Evolutionary conservation across 2,797 vertebrate genomes (phyloP).

Genomic region (Dryobates pubescens): DNA sequence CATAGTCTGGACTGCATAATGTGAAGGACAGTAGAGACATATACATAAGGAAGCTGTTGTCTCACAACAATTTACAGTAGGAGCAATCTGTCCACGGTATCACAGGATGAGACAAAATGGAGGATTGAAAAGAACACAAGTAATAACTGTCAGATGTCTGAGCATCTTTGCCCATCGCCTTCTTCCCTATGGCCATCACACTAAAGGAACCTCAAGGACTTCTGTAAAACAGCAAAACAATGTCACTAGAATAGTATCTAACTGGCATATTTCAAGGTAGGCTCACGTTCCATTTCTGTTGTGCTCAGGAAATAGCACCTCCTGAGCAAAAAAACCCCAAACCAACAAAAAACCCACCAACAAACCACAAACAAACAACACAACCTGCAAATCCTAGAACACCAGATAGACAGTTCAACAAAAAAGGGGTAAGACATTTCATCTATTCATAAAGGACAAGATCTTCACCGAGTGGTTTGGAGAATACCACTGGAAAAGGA

Average conservation of each 20-base stretch:
- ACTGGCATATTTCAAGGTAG: neutral
- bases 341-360: no score
- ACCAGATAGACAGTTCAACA: neutral
- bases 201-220: neutral
- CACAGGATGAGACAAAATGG: neutral
- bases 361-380: no score
- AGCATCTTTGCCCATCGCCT: neutral
- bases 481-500: neutral
- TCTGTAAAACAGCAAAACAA: neutral
- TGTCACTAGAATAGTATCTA: neutral
- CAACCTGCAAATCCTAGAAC: neutral
- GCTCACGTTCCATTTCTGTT: neutral
- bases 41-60: neutral
- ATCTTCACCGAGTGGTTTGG: neutral
- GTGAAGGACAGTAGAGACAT: neutral
- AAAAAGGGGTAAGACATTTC: neutral
- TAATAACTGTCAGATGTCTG: neutral
- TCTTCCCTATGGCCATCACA: neutral
- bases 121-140: neutral
- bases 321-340: neutral
- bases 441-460: neutral
- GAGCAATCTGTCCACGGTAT: neutral
- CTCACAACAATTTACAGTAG: neutral
- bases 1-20: neutral
- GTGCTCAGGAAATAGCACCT: neutral